Evolutionary conservation across 1,140 invertebrate genomes (phyloP), one percentile per base, ranked within the genome.

Genomic region (Lepidurus packardi): DNA sequence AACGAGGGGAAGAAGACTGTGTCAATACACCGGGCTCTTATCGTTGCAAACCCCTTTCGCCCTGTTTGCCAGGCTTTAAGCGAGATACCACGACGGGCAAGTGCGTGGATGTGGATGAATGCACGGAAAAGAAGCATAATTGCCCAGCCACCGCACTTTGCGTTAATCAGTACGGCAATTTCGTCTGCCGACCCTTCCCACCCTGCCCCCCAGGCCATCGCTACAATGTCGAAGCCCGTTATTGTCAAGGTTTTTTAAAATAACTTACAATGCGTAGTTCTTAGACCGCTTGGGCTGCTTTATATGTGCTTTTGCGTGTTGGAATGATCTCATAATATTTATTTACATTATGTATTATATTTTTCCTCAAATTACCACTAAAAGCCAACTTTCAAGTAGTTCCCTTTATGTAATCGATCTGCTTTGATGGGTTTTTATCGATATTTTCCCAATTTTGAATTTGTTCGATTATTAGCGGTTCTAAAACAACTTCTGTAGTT

Each of bases 101-200:
- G n/a, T 85, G 85, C 44, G 84, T 81, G 86, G 87, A 88, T 82
- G 83, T 88, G 42, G 85, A 88, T 80, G 87, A 88, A 80, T 88
- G 87, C 82, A 82, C 81, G 5, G 79, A 83, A 74, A 82, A 83
- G 34, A 81, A 80, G 21, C 83, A 88, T 81, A 81, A 81, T 25
- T 88, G 87, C 79, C 76, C 81, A 16, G 81, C 82, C 5, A 80
- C 78, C 9, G 82, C 82, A 11, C 75, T 80, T 24, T 87, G 86
- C 78, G 77, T 80, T n/a, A 87, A 87, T 78, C 80, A 80, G 6
- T 79, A 81, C 11, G 86, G 86, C 6, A 81, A 80, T 42, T 87
- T 84, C 81, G 80, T 83, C 42, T 88, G 87, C 81, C 83, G 85
- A 34, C 80, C 78, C 0, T 77, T 78, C 21, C 80, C 80, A 16